Percentiles rank a stretch among this genome's conserved stretches.
Evolutionary conservation across 1,140 invertebrate species (phyloP).

Genomic region (Platorchestia sp.): DNA sequence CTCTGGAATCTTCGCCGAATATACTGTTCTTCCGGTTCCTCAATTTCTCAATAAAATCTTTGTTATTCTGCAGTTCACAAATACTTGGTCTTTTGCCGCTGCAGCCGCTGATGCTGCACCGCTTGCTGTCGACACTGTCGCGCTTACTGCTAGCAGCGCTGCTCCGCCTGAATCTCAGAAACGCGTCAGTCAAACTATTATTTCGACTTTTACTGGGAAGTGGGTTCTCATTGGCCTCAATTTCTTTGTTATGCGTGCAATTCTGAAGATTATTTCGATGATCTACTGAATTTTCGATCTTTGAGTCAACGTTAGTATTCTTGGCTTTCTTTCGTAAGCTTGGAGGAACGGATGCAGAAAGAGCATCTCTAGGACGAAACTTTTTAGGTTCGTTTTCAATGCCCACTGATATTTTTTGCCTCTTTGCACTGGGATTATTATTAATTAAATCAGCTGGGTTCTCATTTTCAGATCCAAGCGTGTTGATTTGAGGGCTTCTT

Average conservation of each 20-base stretch:
- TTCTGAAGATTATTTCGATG: background rate
- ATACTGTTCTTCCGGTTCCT: background rate
- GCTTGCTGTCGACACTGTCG: conserved; percentile 15
- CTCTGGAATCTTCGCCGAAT: background rate
- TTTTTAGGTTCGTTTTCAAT: conserved; percentile 18
- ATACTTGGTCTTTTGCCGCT: conserved; percentile 42
- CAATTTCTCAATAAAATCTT: background rate
- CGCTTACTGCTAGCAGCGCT: conserved; percentile 12
- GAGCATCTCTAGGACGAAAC: background rate
- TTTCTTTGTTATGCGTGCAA: background rate
- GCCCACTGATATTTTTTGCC: background rate
- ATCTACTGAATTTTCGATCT: background rate
- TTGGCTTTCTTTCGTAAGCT: conserved; percentile 11
- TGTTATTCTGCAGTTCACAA: conserved; percentile 21
- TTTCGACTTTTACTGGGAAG: conserved; percentile 24
- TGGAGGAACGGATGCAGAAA: conserved; percentile 31
- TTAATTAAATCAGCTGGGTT: background rate
- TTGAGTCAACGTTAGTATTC: background rate
- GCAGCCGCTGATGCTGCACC: conserved; percentile 32
- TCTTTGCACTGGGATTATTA: background rate
- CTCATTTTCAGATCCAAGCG: background rate
- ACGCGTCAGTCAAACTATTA: conserved; percentile 21
- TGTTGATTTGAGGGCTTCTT: background rate
- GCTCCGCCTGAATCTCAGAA: background rate
- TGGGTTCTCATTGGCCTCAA: background rate